Percentiles rank a stretch among this genome's conserved stretches.
These are phyloP conservation scores for Caenorhabditis sp. DNA, from an alignment of 2,888 invertebrate species.

Conservation along the genomic window DNA sequence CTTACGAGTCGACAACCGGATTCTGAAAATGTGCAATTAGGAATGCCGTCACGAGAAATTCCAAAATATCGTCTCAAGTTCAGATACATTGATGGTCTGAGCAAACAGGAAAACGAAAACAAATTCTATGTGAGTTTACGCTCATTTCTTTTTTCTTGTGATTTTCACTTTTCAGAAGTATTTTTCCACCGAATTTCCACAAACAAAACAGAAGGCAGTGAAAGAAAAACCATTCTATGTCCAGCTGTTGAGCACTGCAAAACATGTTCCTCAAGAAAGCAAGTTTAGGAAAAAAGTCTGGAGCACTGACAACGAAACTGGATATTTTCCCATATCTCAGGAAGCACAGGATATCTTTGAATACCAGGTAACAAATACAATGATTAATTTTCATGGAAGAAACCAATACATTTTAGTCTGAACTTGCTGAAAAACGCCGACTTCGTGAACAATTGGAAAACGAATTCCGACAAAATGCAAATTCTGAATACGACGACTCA, in stretches of 20 bases:
- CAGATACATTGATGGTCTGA: slow-evolving; percentile 2
- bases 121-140: background rate
- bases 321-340: background rate
- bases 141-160: background rate
- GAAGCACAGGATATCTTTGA: background rate
- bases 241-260: background rate
- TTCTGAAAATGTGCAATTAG: slow-evolving; percentile 1
- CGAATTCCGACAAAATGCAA: background rate
- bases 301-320: background rate
- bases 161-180: background rate
- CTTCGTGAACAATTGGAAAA: background rate
- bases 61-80: slow-evolving; percentile 5
- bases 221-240: slow-evolving; percentile 3
- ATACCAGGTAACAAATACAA: background rate
- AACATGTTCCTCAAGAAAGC: slow-evolving; percentile 4
- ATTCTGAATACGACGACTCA: background rate
- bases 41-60: background rate
- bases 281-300: background rate
- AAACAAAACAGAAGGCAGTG: background rate
- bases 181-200: slow-evolving; percentile 2
- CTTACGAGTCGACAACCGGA: background rate
- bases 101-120: background rate
- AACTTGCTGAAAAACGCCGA: background rate
- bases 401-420: background rate
- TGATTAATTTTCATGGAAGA: background rate